Conservation (phyloP, 1,140 invertebrate species). For the Drosophila albomicans region DNA sequence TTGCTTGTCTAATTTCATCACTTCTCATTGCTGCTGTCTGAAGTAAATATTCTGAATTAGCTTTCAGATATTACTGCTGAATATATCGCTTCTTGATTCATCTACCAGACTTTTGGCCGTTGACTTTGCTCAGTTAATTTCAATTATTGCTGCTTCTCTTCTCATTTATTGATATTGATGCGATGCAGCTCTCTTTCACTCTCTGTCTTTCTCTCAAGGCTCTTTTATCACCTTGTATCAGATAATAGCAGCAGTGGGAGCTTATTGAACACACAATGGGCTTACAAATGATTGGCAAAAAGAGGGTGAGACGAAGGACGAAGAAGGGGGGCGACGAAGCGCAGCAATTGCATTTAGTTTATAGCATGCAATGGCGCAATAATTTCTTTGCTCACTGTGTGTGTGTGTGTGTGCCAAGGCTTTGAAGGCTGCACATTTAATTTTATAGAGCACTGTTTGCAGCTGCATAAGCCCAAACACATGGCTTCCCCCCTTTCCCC, state of each 20-base stretch:
- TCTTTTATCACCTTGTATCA: not conserved
- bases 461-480: constrained; percentile 15
- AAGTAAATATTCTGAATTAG: too few species aligned
- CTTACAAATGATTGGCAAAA: constrained; percentile 29
- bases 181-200: not conserved
- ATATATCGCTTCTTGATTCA: too few species aligned
- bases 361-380: constrained; percentile 48
- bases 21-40: too few species aligned
- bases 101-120: too few species aligned
- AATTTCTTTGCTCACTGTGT: constrained; percentile 40
- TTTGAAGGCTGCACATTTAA: constrained; percentile 51
- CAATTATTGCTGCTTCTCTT: too few species aligned
- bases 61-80: too few species aligned
- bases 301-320: too few species aligned
- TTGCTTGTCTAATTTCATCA: too few species aligned
- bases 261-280: constrained; percentile 35
- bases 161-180: not conserved
- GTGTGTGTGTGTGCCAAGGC: constrained; percentile 16
- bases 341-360: constrained; percentile 38
- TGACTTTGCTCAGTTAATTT: too few species aligned
- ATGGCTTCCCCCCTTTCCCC: not conserved
- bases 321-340: not conserved
- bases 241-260: not conserved
- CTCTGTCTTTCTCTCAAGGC: not conserved
- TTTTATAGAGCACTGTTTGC: constrained; percentile 51